phyloP scores from a whole-genome alignment of 2,113 vertebrate genomes.

The Platichthys stellatus region DNA sequence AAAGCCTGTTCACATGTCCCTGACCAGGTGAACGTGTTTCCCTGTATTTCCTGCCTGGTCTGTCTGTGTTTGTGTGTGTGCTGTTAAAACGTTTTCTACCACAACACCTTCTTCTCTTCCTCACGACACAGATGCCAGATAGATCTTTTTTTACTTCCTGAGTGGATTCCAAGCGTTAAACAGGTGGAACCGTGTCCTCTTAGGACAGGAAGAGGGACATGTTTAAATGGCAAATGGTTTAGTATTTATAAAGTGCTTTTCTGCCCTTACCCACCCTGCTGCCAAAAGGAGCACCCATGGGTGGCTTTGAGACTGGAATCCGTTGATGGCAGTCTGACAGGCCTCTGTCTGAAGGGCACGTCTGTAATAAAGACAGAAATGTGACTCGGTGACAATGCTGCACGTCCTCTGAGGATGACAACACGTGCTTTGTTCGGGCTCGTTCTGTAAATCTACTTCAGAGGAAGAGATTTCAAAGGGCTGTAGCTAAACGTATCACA shows the following conservation, averaged over 20 bases:
- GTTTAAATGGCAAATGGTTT: background rate
- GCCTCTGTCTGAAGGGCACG: background rate
- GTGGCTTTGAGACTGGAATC: constrained; percentile 13
- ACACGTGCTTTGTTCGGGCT: background rate
- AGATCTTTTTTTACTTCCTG: constrained; percentile 3
- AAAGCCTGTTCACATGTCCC: constrained; percentile 49
- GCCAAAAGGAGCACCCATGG: background rate
- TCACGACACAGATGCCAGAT: constrained; percentile 30
- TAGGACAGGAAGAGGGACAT: constrained; percentile 3
- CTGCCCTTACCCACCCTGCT: background rate
- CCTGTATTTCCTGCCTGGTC: constrained; percentile 8
- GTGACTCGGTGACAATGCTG: constrained; percentile 13
- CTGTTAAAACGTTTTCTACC: constrained; percentile 33
- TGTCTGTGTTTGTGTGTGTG: background rate
- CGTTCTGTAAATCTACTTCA: background rate
- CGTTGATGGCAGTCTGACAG: constrained; percentile 24
- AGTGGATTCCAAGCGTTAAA: constrained; percentile 17
- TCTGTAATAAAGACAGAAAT: constrained; percentile 30
- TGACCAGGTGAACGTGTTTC: constrained; percentile 33
- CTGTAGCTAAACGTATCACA: background rate
- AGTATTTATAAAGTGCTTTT: too few relatives aligned
- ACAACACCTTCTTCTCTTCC: constrained; percentile 15
- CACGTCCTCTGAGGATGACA: constrained; percentile 11
- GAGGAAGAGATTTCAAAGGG: background rate
- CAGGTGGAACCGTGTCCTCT: constrained; percentile 34